Evolutionary conservation across 2,797 vertebrate genomes (phyloP).

Genomic region (Numenius phaeopus): DNA sequence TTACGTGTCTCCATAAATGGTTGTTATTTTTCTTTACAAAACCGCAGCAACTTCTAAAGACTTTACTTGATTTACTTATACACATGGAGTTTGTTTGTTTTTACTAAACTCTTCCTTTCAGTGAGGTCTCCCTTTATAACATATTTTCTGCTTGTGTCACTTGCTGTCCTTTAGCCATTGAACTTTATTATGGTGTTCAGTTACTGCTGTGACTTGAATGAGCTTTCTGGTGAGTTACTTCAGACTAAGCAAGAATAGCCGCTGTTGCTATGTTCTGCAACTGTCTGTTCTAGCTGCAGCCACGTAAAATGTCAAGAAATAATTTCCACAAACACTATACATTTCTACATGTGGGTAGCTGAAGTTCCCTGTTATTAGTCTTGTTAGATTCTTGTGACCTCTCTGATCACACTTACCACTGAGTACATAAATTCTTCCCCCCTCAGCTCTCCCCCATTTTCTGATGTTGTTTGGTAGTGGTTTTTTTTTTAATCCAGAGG

Average conservation of each 20-base stretch:
- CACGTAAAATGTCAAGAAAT: background rate
- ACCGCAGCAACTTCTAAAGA: background rate
- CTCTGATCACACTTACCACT: background rate
- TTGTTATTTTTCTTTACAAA: background rate
- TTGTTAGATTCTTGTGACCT: background rate
- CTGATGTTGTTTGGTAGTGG: background rate
- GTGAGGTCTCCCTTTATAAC: background rate
- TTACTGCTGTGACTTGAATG: background rate
- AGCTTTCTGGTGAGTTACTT: background rate
- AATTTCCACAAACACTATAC: background rate
- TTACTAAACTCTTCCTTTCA: background rate
- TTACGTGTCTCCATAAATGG: background rate
- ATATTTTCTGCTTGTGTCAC: background rate
- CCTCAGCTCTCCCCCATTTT: background rate
- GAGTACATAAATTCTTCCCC: background rate
- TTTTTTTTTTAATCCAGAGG: background rate
- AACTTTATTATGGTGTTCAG: background rate
- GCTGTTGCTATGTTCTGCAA: background rate
- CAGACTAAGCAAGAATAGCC: background rate
- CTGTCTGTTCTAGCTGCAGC: background rate
- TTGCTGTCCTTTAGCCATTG: background rate
- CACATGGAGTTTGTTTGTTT: background rate
- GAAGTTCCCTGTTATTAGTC: background rate
- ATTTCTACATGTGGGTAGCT: background rate
- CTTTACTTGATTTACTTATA: background rate